phyloP scores from a whole-genome alignment of 2,888 invertebrate species.

The Tenthredo mesomela region DNA sequence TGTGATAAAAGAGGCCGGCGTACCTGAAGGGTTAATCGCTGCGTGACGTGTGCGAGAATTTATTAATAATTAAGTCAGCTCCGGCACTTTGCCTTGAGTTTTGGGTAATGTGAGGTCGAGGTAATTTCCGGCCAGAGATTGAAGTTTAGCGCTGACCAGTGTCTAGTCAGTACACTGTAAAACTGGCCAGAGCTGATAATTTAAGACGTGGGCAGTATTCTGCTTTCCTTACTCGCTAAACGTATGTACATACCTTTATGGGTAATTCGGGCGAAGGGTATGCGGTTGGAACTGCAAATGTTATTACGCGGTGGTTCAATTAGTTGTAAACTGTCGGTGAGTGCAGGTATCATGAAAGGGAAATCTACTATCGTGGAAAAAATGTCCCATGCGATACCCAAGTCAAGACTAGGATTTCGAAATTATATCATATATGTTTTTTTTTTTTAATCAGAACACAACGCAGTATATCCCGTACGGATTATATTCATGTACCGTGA shows the following conservation, averaged over 20 bases:
- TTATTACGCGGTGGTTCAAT: not conserved
- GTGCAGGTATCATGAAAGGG: not conserved
- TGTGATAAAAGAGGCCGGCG: not conserved
- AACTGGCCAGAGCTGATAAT: not conserved
- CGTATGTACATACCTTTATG: not conserved
- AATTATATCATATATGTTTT: not conserved
- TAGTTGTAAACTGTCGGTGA: not conserved
- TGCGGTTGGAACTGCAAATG: not conserved
- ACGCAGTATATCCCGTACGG: not conserved
- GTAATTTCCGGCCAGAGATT: not conserved
- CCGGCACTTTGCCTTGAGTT: not conserved
- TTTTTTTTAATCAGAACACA: not conserved
- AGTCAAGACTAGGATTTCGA: not conserved
- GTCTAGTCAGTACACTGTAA: not conserved
- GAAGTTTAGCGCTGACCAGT: not conserved
- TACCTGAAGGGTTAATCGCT: conserved; percentile 14
- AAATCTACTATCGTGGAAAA: not conserved
- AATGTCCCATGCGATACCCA: not conserved
- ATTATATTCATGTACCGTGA: not conserved
- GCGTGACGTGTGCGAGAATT: not conserved
- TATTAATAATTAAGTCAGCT: conserved; percentile 12
- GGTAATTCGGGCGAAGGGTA: not conserved
- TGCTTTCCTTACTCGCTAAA: not conserved
- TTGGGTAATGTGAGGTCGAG: not conserved
- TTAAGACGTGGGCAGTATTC: not conserved